phyloP scores from a whole-genome alignment of 1,140 invertebrate species.

The Protaetia brevitarsis region DNA sequence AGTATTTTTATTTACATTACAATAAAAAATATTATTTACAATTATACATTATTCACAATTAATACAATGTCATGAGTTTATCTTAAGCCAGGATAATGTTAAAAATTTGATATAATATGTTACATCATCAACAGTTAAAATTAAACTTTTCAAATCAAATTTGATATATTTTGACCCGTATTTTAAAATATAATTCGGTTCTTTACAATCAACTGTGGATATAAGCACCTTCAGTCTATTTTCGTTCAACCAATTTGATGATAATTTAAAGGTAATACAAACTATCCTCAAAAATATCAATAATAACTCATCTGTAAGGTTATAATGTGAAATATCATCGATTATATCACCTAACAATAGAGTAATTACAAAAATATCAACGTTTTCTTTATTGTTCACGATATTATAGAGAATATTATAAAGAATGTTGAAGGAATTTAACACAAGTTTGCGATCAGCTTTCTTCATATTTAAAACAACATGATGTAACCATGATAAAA shows the following conservation, averaged over 20 bases:
- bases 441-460: background rate
- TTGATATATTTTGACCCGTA: constrained; percentile 9
- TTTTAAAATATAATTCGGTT: constrained; percentile 8
- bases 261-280: background rate
- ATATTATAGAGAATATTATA: background rate
- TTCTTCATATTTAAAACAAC: background rate
- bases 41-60: too few species aligned
- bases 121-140: background rate
- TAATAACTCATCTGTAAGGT: background rate
- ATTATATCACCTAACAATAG: constrained; percentile 1
- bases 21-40: too few species aligned
- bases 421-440: background rate
- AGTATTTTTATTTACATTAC: too few species aligned
- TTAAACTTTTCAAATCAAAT: constrained; percentile 16
- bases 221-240: background rate
- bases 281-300: background rate
- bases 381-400: background rate
- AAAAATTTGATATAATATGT: background rate
- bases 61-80: background rate
- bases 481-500: constrained; percentile 25
- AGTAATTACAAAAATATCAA: background rate
- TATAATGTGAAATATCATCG: background rate
- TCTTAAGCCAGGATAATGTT: background rate
- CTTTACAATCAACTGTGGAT: background rate
- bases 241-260: constrained; percentile 3